Conservation (phyloP, 2,888 invertebrate species). For the Corbicula japonica region DNA sequence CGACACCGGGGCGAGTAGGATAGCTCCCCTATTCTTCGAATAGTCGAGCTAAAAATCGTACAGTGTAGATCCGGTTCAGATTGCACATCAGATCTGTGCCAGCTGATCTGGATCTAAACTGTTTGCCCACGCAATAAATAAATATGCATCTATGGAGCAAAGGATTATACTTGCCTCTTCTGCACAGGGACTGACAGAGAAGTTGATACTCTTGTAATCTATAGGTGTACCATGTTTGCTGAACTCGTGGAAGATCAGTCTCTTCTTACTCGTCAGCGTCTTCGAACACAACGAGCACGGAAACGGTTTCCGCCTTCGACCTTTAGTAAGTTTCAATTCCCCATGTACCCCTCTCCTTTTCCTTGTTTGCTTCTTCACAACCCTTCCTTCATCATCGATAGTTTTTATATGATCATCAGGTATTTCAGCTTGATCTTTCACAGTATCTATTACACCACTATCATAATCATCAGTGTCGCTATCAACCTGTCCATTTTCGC, state of each 20-base stretch:
- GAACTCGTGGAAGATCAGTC: slow-evolving; percentile 60
- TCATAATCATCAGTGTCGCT: slow-evolving; percentile 40
- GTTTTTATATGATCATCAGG: slow-evolving; percentile 13
- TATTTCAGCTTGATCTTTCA: background rate
- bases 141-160: background rate
- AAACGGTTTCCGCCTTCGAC: slow-evolving; percentile 35
- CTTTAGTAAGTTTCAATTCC: slow-evolving; percentile 17
- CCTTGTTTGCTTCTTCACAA: slow-evolving; percentile 18
- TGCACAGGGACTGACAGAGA: slow-evolving; percentile 51
- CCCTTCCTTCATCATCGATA: slow-evolving; percentile 14
- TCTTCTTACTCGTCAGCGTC: slow-evolving; percentile 53
- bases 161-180: slow-evolving; percentile 42
- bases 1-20: too few species aligned
- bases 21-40: too few species aligned
- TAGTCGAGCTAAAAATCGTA: background rate
- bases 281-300: slow-evolving; percentile 57
- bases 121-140: background rate
- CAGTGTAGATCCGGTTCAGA: background rate
- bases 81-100: background rate
- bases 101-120: background rate
- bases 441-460: slow-evolving; percentile 9
- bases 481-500: slow-evolving; percentile 3
- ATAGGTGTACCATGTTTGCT: slow-evolving; percentile 60
- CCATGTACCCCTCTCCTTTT: background rate
- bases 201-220: slow-evolving; percentile 49